A percentile compares a stretch with the other conserved stretches of the same genome.
Evolutionary conservation across 2,888 invertebrate species (phyloP).

Genomic region (Rhagonycha fulva): DNA sequence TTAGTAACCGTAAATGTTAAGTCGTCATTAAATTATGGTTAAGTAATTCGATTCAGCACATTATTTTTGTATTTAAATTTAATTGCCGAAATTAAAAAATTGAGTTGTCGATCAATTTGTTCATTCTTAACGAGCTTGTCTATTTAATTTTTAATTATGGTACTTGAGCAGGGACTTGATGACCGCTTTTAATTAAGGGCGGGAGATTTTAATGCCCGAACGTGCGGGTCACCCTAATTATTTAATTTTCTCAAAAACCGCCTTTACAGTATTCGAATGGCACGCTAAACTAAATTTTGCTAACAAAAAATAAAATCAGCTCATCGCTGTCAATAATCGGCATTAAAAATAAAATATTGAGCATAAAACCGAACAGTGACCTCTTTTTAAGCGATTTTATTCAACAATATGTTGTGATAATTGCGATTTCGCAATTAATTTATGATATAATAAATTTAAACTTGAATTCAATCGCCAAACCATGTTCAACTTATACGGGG

Average conservation of each 20-base stretch:
- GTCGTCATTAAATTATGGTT: neutral
- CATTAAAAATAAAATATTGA: neutral
- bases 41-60: neutral
- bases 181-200: neutral
- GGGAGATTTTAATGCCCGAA: neutral
- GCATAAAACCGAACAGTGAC: neutral
- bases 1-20: neutral
- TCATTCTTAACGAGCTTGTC: neutral
- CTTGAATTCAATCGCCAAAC: neutral
- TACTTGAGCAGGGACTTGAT: neutral
- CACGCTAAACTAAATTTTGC: neutral
- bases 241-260: neutral
- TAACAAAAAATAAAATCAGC: neutral
- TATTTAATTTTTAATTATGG: neutral
- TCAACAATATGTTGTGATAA: neutral
- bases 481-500: too few species aligned
- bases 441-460: neutral
- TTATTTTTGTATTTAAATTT: constrained; percentile 1
- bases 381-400: neutral
- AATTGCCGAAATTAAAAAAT: neutral
- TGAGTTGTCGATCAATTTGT: neutral
- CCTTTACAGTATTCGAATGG: neutral
- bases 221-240: neutral
- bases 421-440: neutral
- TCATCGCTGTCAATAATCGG: neutral